Conservation (phyloP, 2,797 vertebrate species). For the Lophius americanus region DNA sequence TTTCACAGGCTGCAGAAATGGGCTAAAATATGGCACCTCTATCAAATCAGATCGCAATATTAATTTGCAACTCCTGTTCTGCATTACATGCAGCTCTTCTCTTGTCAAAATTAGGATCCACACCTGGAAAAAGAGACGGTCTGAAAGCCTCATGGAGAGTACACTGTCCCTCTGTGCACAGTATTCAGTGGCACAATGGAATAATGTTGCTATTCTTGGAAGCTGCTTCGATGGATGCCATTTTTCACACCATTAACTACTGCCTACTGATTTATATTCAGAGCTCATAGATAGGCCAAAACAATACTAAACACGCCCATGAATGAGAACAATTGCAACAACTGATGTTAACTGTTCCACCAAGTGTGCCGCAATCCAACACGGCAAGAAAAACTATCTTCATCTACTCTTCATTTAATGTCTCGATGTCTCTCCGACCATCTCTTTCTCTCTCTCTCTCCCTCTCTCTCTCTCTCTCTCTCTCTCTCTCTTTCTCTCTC, state of each 20-base stretch:
- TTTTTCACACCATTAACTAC: conserved; percentile 83
- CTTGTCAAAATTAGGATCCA: conserved; percentile 10
- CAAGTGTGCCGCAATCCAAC: conserved; percentile 68
- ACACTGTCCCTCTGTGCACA: conserved; percentile 60
- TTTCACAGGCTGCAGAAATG: conserved; percentile 28
- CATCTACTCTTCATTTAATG: conserved; percentile 46
- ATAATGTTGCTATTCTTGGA: conserved; percentile 78
- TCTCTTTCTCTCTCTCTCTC: conserved; percentile 22
- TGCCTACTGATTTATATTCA: conserved; percentile 82
- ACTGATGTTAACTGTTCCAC: conserved; percentile 77
- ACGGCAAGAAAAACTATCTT: conserved; percentile 68
- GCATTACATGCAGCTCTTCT: conserved; percentile 5
- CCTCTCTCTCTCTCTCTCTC: conserved; percentile 29
- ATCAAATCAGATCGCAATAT: conserved; percentile 42
- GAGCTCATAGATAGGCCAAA: conserved; percentile 74
- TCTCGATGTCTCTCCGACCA: conserved; percentile 5
- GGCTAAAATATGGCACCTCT: conserved; percentile 17
- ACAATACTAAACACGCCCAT: conserved; percentile 77
- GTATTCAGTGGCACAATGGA: conserved; percentile 76
- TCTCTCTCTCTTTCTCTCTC: conserved; percentile 15
- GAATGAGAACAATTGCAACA: conserved; percentile 73
- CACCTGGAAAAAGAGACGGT: conserved; percentile 20
- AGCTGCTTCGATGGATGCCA: conserved; percentile 70
- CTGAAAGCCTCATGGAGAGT: conserved; percentile 54
- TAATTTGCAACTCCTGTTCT: conserved; percentile 24